Conservation (phyloP, 2,797 vertebrate species). For the Anas georgica region DNA sequence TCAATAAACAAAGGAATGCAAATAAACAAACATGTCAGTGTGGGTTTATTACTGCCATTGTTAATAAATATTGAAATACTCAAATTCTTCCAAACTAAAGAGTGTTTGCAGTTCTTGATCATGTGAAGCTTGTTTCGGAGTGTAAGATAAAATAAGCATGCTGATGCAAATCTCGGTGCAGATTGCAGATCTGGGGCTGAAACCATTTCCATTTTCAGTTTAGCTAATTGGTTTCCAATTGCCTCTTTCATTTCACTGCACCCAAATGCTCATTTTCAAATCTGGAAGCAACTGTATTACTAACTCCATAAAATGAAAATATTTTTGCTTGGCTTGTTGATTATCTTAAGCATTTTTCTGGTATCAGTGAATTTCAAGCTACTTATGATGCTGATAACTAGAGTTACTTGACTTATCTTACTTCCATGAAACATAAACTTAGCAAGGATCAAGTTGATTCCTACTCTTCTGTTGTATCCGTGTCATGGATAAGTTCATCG, state of each 20-base stretch:
- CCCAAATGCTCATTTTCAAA: conserved; percentile 45
- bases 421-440: not conserved
- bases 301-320: conserved; percentile 12
- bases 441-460: not conserved
- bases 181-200: conserved; percentile 25
- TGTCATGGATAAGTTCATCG: not conserved
- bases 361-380: not conserved
- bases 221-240: conserved; percentile 32
- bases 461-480: not conserved
- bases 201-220: conserved; percentile 44
- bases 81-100: not conserved
- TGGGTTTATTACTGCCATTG: not conserved
- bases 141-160: not conserved
- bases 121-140: not conserved
- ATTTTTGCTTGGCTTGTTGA: conserved; percentile 31
- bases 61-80: not conserved
- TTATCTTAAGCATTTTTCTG: conserved; percentile 27
- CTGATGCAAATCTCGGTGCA: not conserved
- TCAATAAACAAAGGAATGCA: not conserved
- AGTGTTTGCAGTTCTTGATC: not conserved
- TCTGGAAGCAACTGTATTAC: not conserved
- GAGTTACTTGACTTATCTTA: not conserved
- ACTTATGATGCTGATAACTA: not conserved
- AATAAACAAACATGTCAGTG: not conserved
- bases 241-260: conserved; percentile 18